Base-by-base conservation (phyloP, 2,113 vertebrate genomes). In the Strigops habroptila region DNA sequence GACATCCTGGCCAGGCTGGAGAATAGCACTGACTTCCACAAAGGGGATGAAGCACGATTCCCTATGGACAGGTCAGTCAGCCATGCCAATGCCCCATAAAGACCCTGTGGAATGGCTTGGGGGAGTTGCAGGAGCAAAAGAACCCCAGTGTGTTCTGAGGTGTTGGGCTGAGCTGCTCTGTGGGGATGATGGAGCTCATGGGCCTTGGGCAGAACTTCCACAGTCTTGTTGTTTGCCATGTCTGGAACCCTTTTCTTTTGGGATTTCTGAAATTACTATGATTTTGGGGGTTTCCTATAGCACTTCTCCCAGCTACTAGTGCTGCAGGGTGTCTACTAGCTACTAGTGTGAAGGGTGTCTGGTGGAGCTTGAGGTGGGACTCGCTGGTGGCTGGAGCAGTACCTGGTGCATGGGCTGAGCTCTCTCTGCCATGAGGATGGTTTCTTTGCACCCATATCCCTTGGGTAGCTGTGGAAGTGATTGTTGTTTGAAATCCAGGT, bases 1-100 rank as follows among this genome's bases (percentile, higher is more conserved):
- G 99, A 99, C 86, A 77, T 98, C 25, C 97, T 99, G 96, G 98
- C 99, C 63, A 98, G 98, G 83, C 98, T 99, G 97, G 98, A 98
- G 88, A 99, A 99, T 85, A 86, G 96, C 97, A 99, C 98, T 1
- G 99, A 99, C 84, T 96, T 96, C 88, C 99, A 98, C 95, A 98
- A 97, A 86, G 97, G 98, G 79, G 98, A 98, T 1, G 98, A 98
- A 51, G 95, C 98, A 3, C 98, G 97, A 94, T 97, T 97, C 2
- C 97, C 98, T 10, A 96, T 98, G 88, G 98, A 99, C 98, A 99
- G 99, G 99, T 99, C 96, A 95, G 96, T 90, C 3, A 8, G 57
- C 33, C 0, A 1, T 1, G 1, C 49, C 1, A 6, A 23, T 74
- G 84, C 44, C 55, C 35, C 5, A 0, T 19, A 39, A 30, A 13